Evolutionary conservation across 1,140 invertebrate species (phyloP).

Genomic region (Andricus grossulariae): DNA sequence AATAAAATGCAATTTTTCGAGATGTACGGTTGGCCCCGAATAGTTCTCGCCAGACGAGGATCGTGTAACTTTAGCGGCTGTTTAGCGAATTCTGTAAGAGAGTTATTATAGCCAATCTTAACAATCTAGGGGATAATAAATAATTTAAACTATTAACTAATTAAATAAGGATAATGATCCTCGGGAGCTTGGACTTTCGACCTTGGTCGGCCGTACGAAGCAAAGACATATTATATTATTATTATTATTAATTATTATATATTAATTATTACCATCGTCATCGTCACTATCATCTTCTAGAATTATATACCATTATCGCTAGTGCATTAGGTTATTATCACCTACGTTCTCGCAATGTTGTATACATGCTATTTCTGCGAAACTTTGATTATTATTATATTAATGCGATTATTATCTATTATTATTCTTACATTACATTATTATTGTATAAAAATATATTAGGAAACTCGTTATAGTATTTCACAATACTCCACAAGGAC

Average conservation of each 20-base stretch:
- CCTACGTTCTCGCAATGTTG: conserved; percentile 25
- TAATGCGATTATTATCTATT: conserved; percentile 39
- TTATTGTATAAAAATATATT: conserved; percentile 55
- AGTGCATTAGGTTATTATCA: conserved; percentile 29
- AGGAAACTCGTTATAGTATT: conserved; percentile 63
- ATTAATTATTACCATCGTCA: conserved; percentile 55
- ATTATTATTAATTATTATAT: conserved; percentile 50
- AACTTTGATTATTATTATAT: conserved; percentile 42
- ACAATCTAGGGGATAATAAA: conserved; percentile 22
- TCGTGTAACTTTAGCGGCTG: conserved; percentile 23
- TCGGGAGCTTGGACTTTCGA: conserved; percentile 39
- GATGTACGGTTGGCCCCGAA: conserved; percentile 62
- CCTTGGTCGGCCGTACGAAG: conserved; percentile 61
- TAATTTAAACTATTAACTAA: conserved; percentile 21
- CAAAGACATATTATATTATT: conserved; percentile 61
- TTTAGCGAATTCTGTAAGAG: conserved; percentile 14
- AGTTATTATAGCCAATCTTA: conserved; percentile 30
- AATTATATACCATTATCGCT: conserved; percentile 27
- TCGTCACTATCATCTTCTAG: conserved; percentile 47
- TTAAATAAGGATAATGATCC: conserved; percentile 33
- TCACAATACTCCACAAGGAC: conserved; percentile 62
- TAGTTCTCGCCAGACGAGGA: conserved; percentile 34
- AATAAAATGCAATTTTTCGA: conserved; percentile 68
- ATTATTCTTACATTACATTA: conserved; percentile 41
- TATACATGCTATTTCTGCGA: conserved; percentile 28